Base-by-base conservation (phyloP, 2,113 vertebrate genomes). In the Promerops cafer region DNA sequence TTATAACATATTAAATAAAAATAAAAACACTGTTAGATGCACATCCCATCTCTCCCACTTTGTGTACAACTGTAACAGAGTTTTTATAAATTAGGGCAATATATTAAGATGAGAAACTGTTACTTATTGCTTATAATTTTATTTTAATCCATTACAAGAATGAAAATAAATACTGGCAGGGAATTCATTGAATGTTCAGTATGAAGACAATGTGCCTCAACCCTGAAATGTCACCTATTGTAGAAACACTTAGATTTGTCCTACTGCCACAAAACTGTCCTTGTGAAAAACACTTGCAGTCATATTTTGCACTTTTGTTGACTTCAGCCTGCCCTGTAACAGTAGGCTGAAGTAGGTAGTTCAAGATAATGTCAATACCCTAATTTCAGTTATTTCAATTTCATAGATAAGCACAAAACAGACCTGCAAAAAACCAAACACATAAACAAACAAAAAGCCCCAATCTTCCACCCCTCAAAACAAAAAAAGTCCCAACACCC, bases 71-170 rank as follows among this genome's bases (percentile, higher is more conserved):
- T 74, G 24, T 77, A 66, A 50, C 19, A 82, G 76, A 90, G 15
- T 15, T 74, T 61, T 83, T 87, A 75, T 30, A 89, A 87, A 76
- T 24, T 60, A 19, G 31, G 64, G 20, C n/a, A 12, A 59, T 71
- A 56, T 79, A 94, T 76, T 74, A 89, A 96, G 89, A 77, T 59
- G 30, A 69, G 70, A 90, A 79, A 35, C 50, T 75, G 47, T 81
- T 86, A 54, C 52, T 92, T 93, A 64, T 53, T 88, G 30, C 22
- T 88, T 83, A 22, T 61, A 74, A 94, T 42, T 93, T 76, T 90
- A 80, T 84, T 77, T 86, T 91, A 84, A 94, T 22, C 39, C 92
- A 42, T 60, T 47, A 54, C 57, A 89, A 85, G 30, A 93, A 88
- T 10, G 22, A 81, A 86, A 78, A 76, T 35, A 86, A 68, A 70